phyloP scores from a whole-genome alignment of 1,140 invertebrate genomes.

The Bombus waltoni region DNA sequence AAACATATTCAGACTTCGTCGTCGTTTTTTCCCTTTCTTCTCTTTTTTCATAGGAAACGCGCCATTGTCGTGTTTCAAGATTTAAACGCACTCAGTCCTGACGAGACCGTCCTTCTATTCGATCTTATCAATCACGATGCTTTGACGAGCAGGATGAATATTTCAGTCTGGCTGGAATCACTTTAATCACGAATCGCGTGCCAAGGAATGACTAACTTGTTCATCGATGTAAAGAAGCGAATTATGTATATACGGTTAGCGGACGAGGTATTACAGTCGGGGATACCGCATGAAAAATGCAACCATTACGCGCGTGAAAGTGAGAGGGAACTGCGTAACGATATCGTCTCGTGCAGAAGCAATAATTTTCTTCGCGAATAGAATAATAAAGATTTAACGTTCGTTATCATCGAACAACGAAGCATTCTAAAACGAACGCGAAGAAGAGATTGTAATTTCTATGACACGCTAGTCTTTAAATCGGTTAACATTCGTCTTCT shows the following conservation, averaged over 20 bases:
- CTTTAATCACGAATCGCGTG: slow-evolving; percentile 42
- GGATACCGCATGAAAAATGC: neutral
- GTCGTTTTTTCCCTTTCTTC: neutral
- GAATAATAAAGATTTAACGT: neutral
- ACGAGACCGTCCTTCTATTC: neutral
- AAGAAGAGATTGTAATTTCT: neutral
- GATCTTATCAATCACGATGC: slow-evolving; percentile 27
- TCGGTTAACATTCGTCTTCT: neutral
- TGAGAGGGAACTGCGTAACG: neutral
- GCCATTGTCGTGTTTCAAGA: slow-evolving; percentile 7
- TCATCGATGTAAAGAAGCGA: neutral
- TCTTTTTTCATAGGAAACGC: neutral
- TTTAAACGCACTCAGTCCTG: neutral
- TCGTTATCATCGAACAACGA: neutral
- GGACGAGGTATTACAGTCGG: neutral
- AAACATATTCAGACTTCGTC: neutral
- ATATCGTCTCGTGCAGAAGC: neutral
- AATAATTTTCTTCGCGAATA: neutral
- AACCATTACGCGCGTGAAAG: neutral
- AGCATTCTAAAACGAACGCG: neutral
- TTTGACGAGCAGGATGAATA: slow-evolving; percentile 5
- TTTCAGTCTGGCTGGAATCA: slow-evolving; percentile 10
- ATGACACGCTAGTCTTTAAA: neutral
- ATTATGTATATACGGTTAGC: neutral
- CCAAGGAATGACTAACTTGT: slow-evolving; percentile 17